Conservation (phyloP, 1,140 invertebrate species). For the Adelges cooleyi region DNA sequence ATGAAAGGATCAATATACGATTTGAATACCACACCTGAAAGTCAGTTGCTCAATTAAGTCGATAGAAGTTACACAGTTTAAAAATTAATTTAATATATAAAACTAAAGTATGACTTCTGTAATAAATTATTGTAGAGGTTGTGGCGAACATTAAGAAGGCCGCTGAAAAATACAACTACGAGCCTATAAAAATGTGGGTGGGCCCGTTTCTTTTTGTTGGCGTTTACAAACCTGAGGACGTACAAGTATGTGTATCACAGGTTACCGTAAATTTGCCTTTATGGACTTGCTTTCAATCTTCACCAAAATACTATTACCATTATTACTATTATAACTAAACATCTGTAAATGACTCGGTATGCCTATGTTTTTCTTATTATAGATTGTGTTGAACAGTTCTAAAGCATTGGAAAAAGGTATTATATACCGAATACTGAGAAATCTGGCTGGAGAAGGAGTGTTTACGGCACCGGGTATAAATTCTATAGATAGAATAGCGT, state of each 20-base stretch:
- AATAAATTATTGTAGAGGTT: neutral
- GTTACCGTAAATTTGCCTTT: too few relatives aligned
- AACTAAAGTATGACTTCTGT: too few relatives aligned
- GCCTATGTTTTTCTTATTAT: neutral
- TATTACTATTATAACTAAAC: too few relatives aligned
- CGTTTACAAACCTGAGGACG: slow-evolving; percentile 6
- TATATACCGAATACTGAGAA: slow-evolving; percentile 32
- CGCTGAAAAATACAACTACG: slow-evolving; percentile 1
- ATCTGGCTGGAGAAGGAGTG: slow-evolving; percentile 31
- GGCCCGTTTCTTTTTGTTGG: slow-evolving; percentile 18
- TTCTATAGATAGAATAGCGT: neutral
- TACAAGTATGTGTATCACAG: too few relatives aligned
- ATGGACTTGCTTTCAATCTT: too few relatives aligned
- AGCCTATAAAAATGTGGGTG: slow-evolving; percentile 9
- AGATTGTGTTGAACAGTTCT: slow-evolving; percentile 34
- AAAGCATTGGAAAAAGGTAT: slow-evolving; percentile 31
- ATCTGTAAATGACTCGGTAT: neutral
- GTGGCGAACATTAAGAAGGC: slow-evolving; percentile 4
- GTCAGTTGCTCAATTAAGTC: neutral
- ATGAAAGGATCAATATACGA: slow-evolving; percentile 1
- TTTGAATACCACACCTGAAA: neutral
- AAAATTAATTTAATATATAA: too few relatives aligned
- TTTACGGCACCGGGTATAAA: slow-evolving; percentile 32
- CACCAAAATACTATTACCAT: too few relatives aligned
- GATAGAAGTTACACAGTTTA: too few relatives aligned